phyloP scores from a whole-genome alignment of 2,113 vertebrate genomes.

The Scatophagus argus region DNA sequence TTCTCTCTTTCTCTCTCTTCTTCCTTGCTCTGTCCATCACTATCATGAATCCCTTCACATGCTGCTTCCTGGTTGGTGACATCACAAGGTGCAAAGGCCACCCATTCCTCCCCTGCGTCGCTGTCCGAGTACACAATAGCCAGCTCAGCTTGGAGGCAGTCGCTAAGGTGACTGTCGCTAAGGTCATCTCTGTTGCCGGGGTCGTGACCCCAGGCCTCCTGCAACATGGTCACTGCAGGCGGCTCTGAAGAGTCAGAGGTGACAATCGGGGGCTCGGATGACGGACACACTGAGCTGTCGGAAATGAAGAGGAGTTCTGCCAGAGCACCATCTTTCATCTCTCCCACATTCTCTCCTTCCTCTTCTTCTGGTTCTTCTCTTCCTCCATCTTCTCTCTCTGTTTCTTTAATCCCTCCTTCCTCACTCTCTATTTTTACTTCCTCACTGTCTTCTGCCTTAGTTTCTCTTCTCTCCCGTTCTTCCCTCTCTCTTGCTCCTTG shows the following conservation, averaged over 20 bases:
- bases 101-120: slow-evolving; percentile 81
- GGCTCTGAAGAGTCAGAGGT: slow-evolving; percentile 33
- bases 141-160: slow-evolving; percentile 81
- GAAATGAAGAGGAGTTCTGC: slow-evolving; percentile 36
- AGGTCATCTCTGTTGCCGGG: slow-evolving; percentile 67
- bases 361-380: background rate
- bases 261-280: background rate
- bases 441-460: background rate
- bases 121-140: slow-evolving; percentile 81
- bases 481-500: background rate
- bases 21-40: slow-evolving; percentile 10
- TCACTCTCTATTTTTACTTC: background rate
- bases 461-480: background rate
- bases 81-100: slow-evolving; percentile 11
- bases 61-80: slow-evolving; percentile 30
- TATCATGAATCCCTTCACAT: background rate
- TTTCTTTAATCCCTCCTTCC: background rate
- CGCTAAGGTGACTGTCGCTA: slow-evolving; percentile 74
- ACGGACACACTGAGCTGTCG: background rate
- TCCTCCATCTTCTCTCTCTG: background rate
- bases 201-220: slow-evolving; percentile 50
- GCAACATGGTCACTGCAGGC: slow-evolving; percentile 24
- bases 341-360: slow-evolving; percentile 14
- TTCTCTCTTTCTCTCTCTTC: background rate
- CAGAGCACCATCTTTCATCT: slow-evolving; percentile 6